Percentiles rank a stretch among this genome's conserved stretches.
phyloP scores from a whole-genome alignment of 2,888 invertebrate species.

The Diachrysia chrysitis region DNA sequence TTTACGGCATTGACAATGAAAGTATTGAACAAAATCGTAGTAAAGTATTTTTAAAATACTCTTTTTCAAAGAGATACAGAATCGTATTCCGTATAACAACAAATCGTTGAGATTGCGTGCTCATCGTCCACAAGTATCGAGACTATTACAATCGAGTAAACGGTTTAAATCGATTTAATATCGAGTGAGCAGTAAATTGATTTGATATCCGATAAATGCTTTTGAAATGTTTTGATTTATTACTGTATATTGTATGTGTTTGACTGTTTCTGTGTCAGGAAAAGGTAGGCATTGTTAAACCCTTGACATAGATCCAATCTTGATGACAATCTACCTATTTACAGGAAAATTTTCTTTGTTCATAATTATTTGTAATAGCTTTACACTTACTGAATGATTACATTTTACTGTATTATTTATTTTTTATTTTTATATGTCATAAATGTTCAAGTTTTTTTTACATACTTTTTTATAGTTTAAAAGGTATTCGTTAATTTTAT shows the following conservation, averaged over 20 bases:
- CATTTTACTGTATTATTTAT: too few species aligned
- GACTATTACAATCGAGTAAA: conserved; percentile 39
- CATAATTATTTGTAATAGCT: too few species aligned
- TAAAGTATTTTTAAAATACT: conserved; percentile 35
- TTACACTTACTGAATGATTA: too few species aligned
- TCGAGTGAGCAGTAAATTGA: conserved; percentile 22
- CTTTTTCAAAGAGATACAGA: conserved; percentile 10
- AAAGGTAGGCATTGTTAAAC: too few species aligned
- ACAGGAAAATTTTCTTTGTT: too few species aligned
- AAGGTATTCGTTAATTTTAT: too few species aligned
- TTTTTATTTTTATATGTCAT: too few species aligned
- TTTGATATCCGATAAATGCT: conserved; percentile 6
- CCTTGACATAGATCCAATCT: too few species aligned
- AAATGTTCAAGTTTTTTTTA: too few species aligned
- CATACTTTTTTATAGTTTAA: too few species aligned
- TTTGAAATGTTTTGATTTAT: background rate
- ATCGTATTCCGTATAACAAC: conserved; percentile 24
- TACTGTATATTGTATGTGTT: background rate
- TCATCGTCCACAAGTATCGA: conserved; percentile 21
- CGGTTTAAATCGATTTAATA: conserved; percentile 28
- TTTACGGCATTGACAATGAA: conserved; percentile 21
- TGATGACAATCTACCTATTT: too few species aligned
- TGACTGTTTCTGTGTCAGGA: too few species aligned
- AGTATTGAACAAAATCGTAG: conserved; percentile 5
- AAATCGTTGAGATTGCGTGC: conserved; percentile 35